Percentiles rank a stretch among this genome's conserved stretches.
phyloP scores from a whole-genome alignment of 2,797 vertebrate genomes.

The Catharus ustulatus region DNA sequence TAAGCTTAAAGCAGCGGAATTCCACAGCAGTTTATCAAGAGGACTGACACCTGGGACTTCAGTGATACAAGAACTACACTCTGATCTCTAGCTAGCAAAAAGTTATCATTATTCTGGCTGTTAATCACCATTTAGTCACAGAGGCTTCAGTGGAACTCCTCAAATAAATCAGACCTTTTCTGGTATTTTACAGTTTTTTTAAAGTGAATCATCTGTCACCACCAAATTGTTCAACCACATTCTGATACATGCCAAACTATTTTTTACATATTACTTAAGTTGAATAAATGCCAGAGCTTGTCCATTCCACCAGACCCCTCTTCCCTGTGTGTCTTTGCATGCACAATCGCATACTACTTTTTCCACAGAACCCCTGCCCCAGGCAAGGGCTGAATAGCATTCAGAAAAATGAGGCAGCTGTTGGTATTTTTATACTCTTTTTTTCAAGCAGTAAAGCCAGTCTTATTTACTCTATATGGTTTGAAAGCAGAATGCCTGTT shows the following conservation, averaged over 20 bases:
- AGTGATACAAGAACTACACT: neutral
- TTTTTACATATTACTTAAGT: neutral
- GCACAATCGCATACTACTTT: neutral
- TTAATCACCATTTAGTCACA: neutral
- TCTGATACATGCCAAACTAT: neutral
- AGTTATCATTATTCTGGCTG: neutral
- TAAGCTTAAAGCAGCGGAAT: neutral
- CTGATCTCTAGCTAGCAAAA: neutral
- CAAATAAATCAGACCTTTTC: neutral
- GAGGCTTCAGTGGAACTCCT: neutral
- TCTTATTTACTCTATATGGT: slow-evolving; percentile 5
- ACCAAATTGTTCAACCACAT: neutral
- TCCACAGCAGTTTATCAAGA: neutral
- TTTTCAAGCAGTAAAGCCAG: neutral
- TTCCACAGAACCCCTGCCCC: neutral
- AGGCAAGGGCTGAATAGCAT: neutral
- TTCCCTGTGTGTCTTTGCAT: neutral
- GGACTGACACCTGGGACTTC: neutral
- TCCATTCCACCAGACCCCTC: neutral
- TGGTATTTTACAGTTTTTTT: neutral
- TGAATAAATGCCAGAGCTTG: neutral
- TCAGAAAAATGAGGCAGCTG: slow-evolving; percentile 41
- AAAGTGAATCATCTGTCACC: neutral
- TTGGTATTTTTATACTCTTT: slow-evolving; percentile 20
- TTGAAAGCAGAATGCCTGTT: slow-evolving; percentile 12